Conservation (phyloP, 2,888 invertebrate species). For the Chrysolina haemoptera region DNA sequence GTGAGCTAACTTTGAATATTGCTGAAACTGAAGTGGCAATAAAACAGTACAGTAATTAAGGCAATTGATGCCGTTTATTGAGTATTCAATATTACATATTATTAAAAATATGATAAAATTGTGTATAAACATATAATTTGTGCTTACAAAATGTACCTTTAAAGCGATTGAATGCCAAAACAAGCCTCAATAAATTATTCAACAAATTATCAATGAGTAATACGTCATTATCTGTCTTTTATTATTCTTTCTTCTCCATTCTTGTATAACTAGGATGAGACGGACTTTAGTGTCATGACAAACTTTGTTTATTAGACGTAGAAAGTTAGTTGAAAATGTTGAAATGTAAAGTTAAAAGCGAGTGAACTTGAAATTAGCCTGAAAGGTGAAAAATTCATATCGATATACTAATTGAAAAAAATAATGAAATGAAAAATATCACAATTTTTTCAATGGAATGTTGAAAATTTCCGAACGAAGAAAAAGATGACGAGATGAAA, state of each 20-base stretch:
- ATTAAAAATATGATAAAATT: constrained; percentile 70
- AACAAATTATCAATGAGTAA: constrained; percentile 53
- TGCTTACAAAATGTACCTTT: constrained; percentile 67
- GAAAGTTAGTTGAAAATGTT: not conserved
- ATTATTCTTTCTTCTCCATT: constrained; percentile 36
- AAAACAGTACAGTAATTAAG: not conserved
- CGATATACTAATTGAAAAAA: constrained; percentile 2
- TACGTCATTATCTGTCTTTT: constrained; percentile 44
- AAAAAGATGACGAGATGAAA: not conserved
- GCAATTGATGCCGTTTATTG: constrained; percentile 48
- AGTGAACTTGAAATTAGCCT: not conserved
- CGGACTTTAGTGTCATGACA: constrained; percentile 47
- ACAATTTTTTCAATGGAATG: constrained; percentile 40
- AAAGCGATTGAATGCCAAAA: constrained; percentile 61
- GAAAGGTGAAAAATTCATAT: not conserved
- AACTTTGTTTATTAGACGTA: constrained; percentile 46
- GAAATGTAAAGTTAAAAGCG: not conserved
- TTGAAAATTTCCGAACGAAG: constrained; percentile 15
- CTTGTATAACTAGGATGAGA: constrained; percentile 48
- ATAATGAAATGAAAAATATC: constrained; percentile 25
- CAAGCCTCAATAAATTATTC: constrained; percentile 57
- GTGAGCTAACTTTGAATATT: not conserved
- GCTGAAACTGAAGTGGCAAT: not conserved
- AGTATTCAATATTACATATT: constrained; percentile 61
- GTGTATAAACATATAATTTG: constrained; percentile 70